Conservation (phyloP, 1,140 invertebrate genomes). For the Aradophagus sp. region DNA sequence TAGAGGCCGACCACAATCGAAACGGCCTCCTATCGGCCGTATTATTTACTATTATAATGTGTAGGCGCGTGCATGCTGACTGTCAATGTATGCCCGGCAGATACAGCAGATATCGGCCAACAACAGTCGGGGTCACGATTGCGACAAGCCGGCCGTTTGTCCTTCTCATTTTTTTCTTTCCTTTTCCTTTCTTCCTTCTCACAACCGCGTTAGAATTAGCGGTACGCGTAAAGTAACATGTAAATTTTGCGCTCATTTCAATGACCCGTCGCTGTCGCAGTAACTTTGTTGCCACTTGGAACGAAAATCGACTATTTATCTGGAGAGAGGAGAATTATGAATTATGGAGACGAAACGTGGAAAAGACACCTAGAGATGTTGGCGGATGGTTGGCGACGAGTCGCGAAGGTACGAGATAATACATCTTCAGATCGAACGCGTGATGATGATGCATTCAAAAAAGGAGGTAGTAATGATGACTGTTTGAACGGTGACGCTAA, state of each 20-base stretch:
- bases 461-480: too few relatives aligned
- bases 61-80: slow-evolving; percentile 62
- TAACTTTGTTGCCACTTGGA: slow-evolving; percentile 5
- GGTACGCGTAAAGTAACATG: slow-evolving; percentile 15
- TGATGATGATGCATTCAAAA: too few relatives aligned
- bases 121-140: slow-evolving; percentile 62
- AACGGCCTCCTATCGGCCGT: slow-evolving; percentile 64
- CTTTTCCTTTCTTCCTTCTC: too few relatives aligned
- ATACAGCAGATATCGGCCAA: slow-evolving; percentile 59
- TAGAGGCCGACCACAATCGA: slow-evolving; percentile 70
- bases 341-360: slow-evolving; percentile 1
- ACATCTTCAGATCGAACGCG: too few relatives aligned
- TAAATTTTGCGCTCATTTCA: slow-evolving; percentile 30
- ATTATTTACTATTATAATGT: slow-evolving; percentile 68
- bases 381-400: too few relatives aligned
- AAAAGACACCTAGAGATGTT: slow-evolving; percentile 10
- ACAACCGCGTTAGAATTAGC: slow-evolving; percentile 29
- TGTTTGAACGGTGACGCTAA: too few relatives aligned
- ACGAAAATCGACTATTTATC: slow-evolving; percentile 5
- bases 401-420: too few relatives aligned
- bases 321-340: slow-evolving; percentile 13
- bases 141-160: slow-evolving; percentile 50
- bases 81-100: slow-evolving; percentile 60
- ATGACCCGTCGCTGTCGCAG: neutral
- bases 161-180: too few relatives aligned